Conservation (phyloP, 2,113 vertebrate genomes). For the Entomyzon cyanotis region DNA sequence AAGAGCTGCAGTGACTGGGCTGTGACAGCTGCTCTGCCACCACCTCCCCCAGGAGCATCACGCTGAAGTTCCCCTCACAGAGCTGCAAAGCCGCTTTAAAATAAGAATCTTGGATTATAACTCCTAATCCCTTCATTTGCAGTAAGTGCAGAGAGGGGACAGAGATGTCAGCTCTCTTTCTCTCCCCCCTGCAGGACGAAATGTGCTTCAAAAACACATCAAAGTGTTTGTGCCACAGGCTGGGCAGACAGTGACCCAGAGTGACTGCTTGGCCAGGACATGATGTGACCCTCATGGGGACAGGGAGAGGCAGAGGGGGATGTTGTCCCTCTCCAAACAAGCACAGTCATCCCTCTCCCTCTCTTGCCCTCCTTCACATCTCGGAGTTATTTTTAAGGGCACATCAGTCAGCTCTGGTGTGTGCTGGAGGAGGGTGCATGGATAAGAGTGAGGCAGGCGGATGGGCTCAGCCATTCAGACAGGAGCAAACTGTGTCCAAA, state of each 20-base stretch:
- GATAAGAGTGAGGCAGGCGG: background rate
- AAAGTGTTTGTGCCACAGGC: rapidly evolving
- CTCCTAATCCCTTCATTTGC: conserved; percentile 19
- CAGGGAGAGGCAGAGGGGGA: background rate
- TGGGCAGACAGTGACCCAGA: rapidly evolving
- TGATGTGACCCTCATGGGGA: background rate
- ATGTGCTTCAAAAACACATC: rapidly evolving
- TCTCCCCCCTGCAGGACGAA: background rate
- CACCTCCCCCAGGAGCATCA: background rate
- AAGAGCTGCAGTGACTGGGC: rapidly evolving
- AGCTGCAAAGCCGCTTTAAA: conserved; percentile 25
- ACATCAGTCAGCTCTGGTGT: rapidly evolving
- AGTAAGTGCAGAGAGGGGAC: background rate
- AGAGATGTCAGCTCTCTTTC: background rate
- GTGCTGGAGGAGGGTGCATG: background rate
- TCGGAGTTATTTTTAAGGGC: background rate
- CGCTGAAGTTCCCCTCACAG: background rate
- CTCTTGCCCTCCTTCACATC: background rate
- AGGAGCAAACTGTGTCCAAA: background rate
- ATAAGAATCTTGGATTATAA: conserved; percentile 6
- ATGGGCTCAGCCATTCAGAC: background rate
- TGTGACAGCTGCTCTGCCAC: background rate
- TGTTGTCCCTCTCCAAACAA: background rate
- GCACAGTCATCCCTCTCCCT: background rate
- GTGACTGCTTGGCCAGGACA: rapidly evolving